These are phyloP conservation scores for Redunca redunca DNA, from an alignment of 2,113 vertebrate genomes.

Conservation along the genomic window DNA sequence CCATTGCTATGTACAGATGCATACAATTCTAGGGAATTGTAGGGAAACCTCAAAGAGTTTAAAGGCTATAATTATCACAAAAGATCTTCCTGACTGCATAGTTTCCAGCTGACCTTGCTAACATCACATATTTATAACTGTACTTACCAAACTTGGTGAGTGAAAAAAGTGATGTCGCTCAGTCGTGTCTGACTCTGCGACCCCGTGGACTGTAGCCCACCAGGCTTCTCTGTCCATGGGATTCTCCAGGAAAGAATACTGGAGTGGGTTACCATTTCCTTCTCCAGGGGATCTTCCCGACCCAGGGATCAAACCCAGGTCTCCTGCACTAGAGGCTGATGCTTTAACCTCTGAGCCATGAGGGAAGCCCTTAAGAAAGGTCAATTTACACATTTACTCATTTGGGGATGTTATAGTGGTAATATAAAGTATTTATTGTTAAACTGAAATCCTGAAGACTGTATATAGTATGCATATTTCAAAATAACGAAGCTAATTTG, in stretches of 20 bases:
- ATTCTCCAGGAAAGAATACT: no score
- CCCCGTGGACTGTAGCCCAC: no score
- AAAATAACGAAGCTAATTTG: not conserved
- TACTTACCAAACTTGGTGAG: not conserved
- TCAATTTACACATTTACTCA: not conserved
- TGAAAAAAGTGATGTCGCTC: no score
- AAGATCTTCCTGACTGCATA: not conserved
- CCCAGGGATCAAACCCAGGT: no score
- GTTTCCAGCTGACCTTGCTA: not conserved
- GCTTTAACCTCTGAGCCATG: no score
- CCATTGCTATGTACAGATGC: not conserved
- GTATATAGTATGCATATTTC: not conserved
- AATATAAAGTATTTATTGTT: constrained; percentile 19
- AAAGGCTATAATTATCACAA: not conserved
- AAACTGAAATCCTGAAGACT: not conserved
- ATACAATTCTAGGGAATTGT: not conserved
- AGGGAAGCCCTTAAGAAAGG: not conserved
- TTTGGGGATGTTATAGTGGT: not conserved
- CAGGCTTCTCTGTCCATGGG: no score
- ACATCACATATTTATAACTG: not conserved
- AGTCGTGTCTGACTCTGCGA: no score
- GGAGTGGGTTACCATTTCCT: no score
- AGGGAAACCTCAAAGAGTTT: not conserved
- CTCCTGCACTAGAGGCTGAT: no score
- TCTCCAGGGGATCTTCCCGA: no score